These are phyloP conservation scores for Latrodectus hesperus DNA, from an alignment of 2,888 invertebrate species.

Conservation along the genomic window DNA sequence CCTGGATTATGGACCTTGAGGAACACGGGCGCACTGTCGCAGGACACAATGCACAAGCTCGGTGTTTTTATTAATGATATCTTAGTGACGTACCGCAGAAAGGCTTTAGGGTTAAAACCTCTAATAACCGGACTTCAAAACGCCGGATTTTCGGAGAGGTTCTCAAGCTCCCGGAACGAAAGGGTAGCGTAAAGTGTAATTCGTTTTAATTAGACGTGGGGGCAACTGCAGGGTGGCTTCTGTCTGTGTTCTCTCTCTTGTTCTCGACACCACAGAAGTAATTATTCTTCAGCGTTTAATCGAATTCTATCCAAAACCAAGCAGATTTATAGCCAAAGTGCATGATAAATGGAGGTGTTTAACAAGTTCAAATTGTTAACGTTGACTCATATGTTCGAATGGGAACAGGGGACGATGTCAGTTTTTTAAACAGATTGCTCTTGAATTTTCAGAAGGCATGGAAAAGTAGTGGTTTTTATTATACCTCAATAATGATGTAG, in stretches of 20 bases:
- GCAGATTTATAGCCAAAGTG: neutral
- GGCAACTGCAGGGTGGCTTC: neutral
- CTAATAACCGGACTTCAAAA: conserved; percentile 30
- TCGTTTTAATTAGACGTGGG: conserved; percentile 37
- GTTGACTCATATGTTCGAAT: neutral
- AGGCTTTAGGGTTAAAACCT: conserved; percentile 38
- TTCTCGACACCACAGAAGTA: conserved; percentile 7
- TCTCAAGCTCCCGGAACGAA: neutral
- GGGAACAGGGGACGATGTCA: no score
- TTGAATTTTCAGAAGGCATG: no score
- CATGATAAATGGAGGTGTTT: conserved; percentile 16
- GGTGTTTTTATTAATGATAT: conserved; percentile 47
- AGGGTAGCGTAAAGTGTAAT: conserved; percentile 6
- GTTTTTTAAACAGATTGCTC: no score
- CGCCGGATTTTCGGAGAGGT: neutral
- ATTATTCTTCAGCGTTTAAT: conserved; percentile 46
- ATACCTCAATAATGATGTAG: no score
- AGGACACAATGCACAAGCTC: conserved; percentile 30
- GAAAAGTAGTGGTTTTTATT: no score
- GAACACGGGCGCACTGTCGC: conserved; percentile 15
- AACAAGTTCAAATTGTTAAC: neutral
- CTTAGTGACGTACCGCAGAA: conserved; percentile 24
- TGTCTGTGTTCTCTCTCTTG: neutral
- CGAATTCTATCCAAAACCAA: neutral
- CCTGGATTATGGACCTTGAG: conserved; percentile 57